Evolutionary conservation across 2,113 vertebrate genomes (phyloP).

Genomic region (Paramisgurnus dabryanus): DNA sequence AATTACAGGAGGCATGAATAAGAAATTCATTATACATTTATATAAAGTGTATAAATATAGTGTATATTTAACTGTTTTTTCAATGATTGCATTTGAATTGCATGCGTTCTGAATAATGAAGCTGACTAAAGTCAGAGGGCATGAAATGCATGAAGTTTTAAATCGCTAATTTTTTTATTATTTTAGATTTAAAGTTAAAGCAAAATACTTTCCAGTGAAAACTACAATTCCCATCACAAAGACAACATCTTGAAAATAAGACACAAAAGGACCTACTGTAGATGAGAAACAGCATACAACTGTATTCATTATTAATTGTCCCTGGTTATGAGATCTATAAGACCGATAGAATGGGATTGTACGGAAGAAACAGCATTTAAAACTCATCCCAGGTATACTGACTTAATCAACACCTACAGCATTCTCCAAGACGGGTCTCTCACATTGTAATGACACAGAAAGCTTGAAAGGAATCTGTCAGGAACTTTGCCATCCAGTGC

Average conservation of each 20-base stretch:
- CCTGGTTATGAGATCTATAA: constrained; percentile 30
- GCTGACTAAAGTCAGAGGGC: not conserved
- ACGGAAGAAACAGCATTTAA: constrained; percentile 13
- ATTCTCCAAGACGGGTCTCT: constrained; percentile 40
- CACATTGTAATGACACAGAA: constrained; percentile 44
- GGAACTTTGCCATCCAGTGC: constrained; percentile 43
- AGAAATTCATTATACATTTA: not conserved
- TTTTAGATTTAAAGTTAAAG: no score
- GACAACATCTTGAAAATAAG: no score
- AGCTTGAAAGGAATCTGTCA: constrained; percentile 50
- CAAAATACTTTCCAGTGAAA: not conserved
- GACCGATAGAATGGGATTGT: not conserved
- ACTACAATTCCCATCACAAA: not conserved
- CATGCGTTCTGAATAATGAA: constrained; percentile 26
- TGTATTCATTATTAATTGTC: constrained; percentile 38
- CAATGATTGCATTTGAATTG: constrained; percentile 46
- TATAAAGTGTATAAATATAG: not conserved
- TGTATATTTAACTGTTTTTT: not conserved
- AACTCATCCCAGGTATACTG: constrained; percentile 4
- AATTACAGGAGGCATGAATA: constrained; percentile 21
- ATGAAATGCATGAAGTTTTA: not conserved
- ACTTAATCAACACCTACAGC: constrained; percentile 37
- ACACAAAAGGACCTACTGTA: not conserved
- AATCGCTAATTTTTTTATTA: not conserved
- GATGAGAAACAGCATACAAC: constrained; percentile 1